Base-by-base conservation (phyloP, 1,140 invertebrate species). In the Drosophila neocordata region DNA sequence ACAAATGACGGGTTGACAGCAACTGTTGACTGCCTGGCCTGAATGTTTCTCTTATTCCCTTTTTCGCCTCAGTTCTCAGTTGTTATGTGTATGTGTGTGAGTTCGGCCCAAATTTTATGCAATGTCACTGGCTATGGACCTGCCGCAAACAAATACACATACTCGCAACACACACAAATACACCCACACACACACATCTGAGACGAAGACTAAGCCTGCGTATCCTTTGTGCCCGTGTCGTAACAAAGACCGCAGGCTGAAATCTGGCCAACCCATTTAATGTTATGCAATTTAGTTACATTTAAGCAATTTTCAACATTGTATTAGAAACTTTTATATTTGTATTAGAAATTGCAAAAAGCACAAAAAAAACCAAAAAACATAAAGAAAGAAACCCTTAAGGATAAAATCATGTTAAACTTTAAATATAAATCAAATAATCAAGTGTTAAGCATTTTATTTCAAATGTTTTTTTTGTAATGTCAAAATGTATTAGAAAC, bases 201-300 rank as follows among this genome's bases (percentile, higher is more conserved):
- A 48, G 41, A 48, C 41, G 15, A 7, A 48, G 41, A 7, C 41
- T 48, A 18, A 48, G 41, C 41, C 41, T 48, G 62, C 62, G 70
- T 55, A 55, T 68, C 72, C 72, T 75, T 75, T 75, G 72, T 24
- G 64, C 22, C 20, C 22, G 35, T 48, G 71, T 71, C 41, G 24
- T 34, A 56, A 18, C 53, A 53, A 35, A 57, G 58, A 44, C 38
- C 38, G 58, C 37, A 57, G 55, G 64, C 53, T 56, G 27, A 56
- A 67, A 59, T 72, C 72, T 52, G 72, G 72, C 63, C 72, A 75
- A 68, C 72, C 72, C 72, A 75, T 75, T 75, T 75, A 75, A 75
- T 75, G 72, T 75, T 75, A 56, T 56, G 53, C 53, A 56, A 56
- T 56, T 56, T 34, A 56, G 53, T 56, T 35, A 56, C 53, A 56